Evolutionary conservation across 2,888 invertebrate genomes (phyloP), one percentile per base, ranked within the genome.

Genomic region (Lithophane leautieri): DNA sequence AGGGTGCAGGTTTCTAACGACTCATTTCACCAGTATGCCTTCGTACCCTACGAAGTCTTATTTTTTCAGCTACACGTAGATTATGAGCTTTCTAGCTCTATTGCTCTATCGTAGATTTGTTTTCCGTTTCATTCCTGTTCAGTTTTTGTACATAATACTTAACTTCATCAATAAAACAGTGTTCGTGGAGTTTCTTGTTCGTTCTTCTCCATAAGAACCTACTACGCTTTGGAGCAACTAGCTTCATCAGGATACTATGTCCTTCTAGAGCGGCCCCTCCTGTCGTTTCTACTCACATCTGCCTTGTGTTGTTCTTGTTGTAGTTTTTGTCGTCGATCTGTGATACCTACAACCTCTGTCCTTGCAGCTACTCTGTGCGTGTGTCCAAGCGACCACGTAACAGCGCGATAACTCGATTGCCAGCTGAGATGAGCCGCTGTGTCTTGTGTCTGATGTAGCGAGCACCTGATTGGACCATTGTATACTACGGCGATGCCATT

Each of bases 381-480:
- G 14, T 63, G 82, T 83, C 85, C 84, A 83, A 76, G 83, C 73
- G 85, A 86, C 83, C 76, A 78, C 71, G 69, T 83, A 87, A 87
- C 89, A 85, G 80, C 74, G 76, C 82, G 62, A 73, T 93, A 93
- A 93, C 91, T 91, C 88, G 88, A 92, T 92, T 93, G 87, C 87
- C 80, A 60, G 85, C 79, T 83, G 91, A 91, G 92, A 92, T 90
- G 92, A 89, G 89, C 85, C 70, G 78, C 83, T 79, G 76, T 82
- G 82, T 79, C 82, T 78, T 76, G 76, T 76, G 70, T 72, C 76
- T 62, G 75, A 68, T 61, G 81, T 50, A 56, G 77, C 81, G 76
- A 56, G 40, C 40, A 42, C 70, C 68, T 89, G 86, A 89, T 88
- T 89, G 89, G 86, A 86, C 88, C 78, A 88, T 89, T 89, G 89